Percentiles rank a stretch among this genome's conserved stretches.
Conservation (phyloP, 2,797 vertebrate species). For the Monodelphis domestica region DNA sequence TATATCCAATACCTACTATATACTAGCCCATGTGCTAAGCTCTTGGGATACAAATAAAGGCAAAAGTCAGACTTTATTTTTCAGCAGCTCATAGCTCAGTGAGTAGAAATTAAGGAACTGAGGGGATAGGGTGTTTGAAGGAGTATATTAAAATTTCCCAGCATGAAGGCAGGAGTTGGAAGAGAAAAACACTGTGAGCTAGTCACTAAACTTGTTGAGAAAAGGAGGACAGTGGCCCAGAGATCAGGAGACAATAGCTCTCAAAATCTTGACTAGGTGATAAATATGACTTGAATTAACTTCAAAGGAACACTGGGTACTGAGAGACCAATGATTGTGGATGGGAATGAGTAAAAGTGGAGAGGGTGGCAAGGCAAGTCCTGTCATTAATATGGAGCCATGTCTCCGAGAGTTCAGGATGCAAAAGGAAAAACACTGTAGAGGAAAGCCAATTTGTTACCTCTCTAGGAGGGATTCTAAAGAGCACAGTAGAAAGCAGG, state of each 20-base stretch:
- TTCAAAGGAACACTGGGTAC: neutral
- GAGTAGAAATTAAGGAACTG: neutral
- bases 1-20: neutral
- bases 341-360: neutral
- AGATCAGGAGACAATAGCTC: neutral
- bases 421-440: neutral
- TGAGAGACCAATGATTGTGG: neutral
- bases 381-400: neutral
- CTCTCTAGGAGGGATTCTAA: neutral
- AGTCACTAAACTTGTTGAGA: neutral
- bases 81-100: neutral
- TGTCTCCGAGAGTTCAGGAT: neutral
- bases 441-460: neutral
- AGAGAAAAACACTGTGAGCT: neutral
- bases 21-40: neutral
- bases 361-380: neutral
- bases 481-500: neutral
- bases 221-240: neutral
- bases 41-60: neutral
- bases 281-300: neutral
- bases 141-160: neutral
- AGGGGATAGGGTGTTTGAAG: neutral
- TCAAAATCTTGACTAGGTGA: neutral
- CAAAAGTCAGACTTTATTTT: neutral
- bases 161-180: neutral